Evolutionary conservation across 2,888 invertebrate species (phyloP), one percentile per base, ranked within the genome.

Genomic region (Drosophila nr. perissopoda): DNA sequence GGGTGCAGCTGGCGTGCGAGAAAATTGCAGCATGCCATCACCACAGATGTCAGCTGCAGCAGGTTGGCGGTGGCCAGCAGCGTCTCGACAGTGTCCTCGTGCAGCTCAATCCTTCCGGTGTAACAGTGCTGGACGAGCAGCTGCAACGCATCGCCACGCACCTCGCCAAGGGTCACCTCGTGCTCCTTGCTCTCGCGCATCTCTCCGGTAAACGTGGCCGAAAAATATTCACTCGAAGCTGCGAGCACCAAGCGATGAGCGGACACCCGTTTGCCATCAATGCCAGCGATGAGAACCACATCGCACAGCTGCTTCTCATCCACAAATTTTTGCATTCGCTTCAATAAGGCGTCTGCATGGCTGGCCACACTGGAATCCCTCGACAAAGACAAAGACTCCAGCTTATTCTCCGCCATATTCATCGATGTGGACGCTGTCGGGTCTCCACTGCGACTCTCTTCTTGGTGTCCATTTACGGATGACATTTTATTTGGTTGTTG

Each of bases 181-280:
- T 21, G 21, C 21, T 21, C 21, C 21, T 21, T 21, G 21, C 21
- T 21, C 21, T 21, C 21, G 21, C 21, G 21, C 21, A 21, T 21
- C 21, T 21, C 1, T 21, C 21, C 21, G 21, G 21, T 21, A 21
- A 21, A 21, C 21, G 1, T 21, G 1, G 21, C 21, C 21, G 21
- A 21, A 21, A 21, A 21, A 21, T 21, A 21, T 1, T 21, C 21
- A 84, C 98, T 98, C 69, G 97, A 97, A 49, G 98, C 97, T 84
- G 97, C 96, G 77, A 99, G 94, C 61, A 99, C 97, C 79, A 99
- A 94, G 90, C 97, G 96, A 94, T 98, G 97, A 34, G 97, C 97
- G 76, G 96, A 95, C 86, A 97, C 95, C 86, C 96, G 42, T n/a
- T 21, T 21, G 21, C 13, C 13, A 21, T 42, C 42, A 6, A 42